phyloP scores from a whole-genome alignment of 2,888 invertebrate genomes.

The Arge pagana region DNA sequence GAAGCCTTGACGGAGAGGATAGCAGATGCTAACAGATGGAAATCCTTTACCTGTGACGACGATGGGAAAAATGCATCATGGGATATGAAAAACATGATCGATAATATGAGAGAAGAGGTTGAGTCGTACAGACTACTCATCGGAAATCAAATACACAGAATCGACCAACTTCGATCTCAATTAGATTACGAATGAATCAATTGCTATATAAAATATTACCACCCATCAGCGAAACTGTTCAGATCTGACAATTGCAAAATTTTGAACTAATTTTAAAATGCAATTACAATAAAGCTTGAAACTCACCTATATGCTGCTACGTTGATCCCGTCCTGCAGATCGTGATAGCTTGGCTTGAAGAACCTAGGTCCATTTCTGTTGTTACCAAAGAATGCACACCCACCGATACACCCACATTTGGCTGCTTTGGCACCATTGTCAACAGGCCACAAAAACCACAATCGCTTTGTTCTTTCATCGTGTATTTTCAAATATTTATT shows the following conservation, averaged over 20 bases:
- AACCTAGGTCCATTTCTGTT: constrained; percentile 89
- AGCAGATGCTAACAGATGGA: constrained; percentile 32
- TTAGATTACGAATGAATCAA: constrained; percentile 19
- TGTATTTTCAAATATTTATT: constrained; percentile 81
- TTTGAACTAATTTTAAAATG: background rate
- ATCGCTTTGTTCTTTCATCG: constrained; percentile 81
- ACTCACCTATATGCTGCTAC: constrained; percentile 73
- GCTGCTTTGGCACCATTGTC: constrained; percentile 66
- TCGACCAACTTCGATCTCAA: constrained; percentile 28
- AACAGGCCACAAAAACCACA: constrained; percentile 94
- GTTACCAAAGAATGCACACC: constrained; percentile 91
- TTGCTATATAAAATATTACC: background rate
- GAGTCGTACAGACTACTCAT: constrained; percentile 30
- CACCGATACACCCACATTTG: constrained; percentile 95
- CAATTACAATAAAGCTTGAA: background rate
- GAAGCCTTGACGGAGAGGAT: constrained; percentile 33
- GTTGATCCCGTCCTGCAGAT: constrained; percentile 81
- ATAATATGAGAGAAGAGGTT: constrained; percentile 31
- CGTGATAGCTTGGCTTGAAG: constrained; percentile 82
- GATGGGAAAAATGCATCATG: constrained; percentile 31
- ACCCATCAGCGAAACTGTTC: constrained; percentile 2
- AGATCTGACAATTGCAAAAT: constrained; percentile 6
- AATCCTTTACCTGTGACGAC: constrained; percentile 27
- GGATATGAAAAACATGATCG: constrained; percentile 35
- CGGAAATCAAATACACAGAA: constrained; percentile 31